These are phyloP conservation scores for Microcebus ravelobensis DNA, from an alignment of 2,113 vertebrate genomes.

Conservation along the genomic window DNA sequence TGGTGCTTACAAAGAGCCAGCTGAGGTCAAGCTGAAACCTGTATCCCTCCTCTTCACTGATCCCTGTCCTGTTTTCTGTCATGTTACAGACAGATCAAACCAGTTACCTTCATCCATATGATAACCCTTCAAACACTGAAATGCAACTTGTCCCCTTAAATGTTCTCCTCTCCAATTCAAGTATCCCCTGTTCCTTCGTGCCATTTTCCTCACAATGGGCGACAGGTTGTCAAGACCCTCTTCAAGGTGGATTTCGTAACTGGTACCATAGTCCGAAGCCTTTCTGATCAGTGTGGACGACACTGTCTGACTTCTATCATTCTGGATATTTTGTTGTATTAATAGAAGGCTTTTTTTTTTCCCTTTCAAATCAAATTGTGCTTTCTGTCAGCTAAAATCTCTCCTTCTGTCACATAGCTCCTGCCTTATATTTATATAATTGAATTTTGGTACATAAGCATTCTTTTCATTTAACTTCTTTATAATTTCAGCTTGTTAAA, in stretches of 20 bases:
- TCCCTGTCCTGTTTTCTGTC: not conserved
- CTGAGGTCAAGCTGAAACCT: not conserved
- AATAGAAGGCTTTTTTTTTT: not conserved
- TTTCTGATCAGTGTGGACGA: not conserved
- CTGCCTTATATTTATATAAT: not conserved
- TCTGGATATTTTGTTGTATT: not conserved
- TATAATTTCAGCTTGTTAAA: not conserved
- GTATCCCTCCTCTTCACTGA: not conserved
- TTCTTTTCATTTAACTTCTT: slow-evolving; percentile 36
- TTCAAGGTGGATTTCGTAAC: not conserved
- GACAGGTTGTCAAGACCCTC: not conserved
- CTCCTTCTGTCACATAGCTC: not conserved
- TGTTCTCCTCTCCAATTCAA: not conserved
- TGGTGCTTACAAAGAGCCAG: not conserved
- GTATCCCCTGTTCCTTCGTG: not conserved
- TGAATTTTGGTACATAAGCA: not conserved
- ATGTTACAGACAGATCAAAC: not conserved
- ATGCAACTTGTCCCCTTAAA: not conserved
- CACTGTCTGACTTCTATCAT: not conserved
- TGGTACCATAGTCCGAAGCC: not conserved
- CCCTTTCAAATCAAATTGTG: not conserved
- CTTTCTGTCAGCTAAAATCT: slow-evolving; percentile 28
- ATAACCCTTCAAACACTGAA: not conserved
- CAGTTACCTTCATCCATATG: not conserved
- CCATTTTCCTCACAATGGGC: not conserved